These are phyloP conservation scores for Thelaira solivaga DNA, from an alignment of 2,888 invertebrate species.

Conservation along the genomic window DNA sequence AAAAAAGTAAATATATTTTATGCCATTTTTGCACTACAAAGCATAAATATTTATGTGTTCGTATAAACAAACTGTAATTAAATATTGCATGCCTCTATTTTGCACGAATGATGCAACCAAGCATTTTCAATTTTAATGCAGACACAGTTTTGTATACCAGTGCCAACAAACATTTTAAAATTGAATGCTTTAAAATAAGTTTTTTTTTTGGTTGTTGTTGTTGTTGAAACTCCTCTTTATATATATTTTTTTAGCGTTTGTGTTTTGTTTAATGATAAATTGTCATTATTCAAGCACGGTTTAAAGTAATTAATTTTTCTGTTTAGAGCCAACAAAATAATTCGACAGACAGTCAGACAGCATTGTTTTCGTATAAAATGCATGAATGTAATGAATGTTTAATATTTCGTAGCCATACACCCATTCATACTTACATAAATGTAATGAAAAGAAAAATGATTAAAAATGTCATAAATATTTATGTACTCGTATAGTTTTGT, in stretches of 20 bases:
- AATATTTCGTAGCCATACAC: constrained; percentile 8
- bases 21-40: too few relatives aligned
- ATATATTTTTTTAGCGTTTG: constrained; percentile 4
- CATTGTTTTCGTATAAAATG: background rate
- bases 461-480: constrained; percentile 34
- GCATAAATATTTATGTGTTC: too few relatives aligned
- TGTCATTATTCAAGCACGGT: constrained; percentile 22
- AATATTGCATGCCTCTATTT: constrained; percentile 4
- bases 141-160: background rate
- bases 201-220: background rate
- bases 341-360: constrained; percentile 1
- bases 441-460: too few relatives aligned
- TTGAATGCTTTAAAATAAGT: background rate
- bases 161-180: constrained; percentile 13
- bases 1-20: too few relatives aligned
- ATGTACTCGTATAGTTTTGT: too few relatives aligned
- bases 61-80: background rate
- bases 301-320: constrained; percentile 37
- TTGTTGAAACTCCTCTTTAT: background rate
- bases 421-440: too few relatives aligned
- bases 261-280: constrained; percentile 31
- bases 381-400: constrained; percentile 4
- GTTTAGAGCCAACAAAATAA: constrained; percentile 40
- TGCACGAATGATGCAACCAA: constrained; percentile 10
- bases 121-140: constrained; percentile 2